phyloP scores from a whole-genome alignment of 2,888 invertebrate species.

The Myopa tessellatipennis region DNA sequence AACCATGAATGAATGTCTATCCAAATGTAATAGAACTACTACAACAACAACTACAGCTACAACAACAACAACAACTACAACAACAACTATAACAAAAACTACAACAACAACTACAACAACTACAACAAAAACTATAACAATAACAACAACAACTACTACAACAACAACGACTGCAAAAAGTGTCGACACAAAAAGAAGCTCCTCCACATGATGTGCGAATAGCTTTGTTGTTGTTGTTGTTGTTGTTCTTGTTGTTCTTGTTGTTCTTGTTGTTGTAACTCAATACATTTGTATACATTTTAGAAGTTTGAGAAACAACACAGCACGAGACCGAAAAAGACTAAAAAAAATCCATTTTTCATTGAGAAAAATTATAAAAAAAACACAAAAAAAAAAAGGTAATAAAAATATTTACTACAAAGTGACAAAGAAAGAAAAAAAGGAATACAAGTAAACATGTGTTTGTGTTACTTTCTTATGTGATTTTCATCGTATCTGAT shows the following conservation, averaged over 20 bases:
- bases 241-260: background rate
- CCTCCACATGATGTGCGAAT: no score
- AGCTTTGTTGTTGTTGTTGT: background rate
- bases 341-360: no score
- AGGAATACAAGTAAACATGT: no score
- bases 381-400: background rate
- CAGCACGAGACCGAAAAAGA: background rate
- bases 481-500: background rate
- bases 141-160: no score
- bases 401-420: background rate
- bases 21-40: background rate
- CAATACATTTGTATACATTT: background rate
- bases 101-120: background rate
- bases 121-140: background rate
- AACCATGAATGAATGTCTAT: constrained; percentile 9
- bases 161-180: no score
- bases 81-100: no score
- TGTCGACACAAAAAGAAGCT: no score
- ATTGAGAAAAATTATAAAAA: background rate
- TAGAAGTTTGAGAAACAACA: background rate
- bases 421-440: no score
- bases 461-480: no score
- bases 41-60: no score
- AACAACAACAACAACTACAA: no score
- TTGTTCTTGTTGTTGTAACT: background rate